Evolutionary conservation across 2,888 invertebrate genomes (phyloP).

Genomic region (Tubulanus polymorphus): DNA sequence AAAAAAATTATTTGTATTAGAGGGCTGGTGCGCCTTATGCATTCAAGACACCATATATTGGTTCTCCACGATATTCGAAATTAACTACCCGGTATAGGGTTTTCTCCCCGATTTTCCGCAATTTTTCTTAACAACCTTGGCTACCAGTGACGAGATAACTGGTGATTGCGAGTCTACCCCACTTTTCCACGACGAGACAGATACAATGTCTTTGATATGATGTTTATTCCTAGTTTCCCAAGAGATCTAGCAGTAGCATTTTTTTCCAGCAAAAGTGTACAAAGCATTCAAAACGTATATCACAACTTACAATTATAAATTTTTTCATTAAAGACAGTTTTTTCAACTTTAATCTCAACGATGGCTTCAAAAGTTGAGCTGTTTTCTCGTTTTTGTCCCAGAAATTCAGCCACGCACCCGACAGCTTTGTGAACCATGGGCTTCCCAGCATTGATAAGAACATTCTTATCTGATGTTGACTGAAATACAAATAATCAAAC

Average conservation of each 20-base stretch:
- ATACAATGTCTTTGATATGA: background rate
- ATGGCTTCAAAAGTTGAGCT: conserved; percentile 66
- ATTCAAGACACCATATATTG: too few species aligned
- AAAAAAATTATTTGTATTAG: too few species aligned
- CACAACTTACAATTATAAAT: background rate
- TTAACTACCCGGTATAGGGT: too few species aligned
- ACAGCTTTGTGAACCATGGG: conserved; percentile 25
- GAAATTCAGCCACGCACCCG: conserved; percentile 61
- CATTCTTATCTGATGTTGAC: background rate
- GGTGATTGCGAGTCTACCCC: too few species aligned
- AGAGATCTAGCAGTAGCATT: conserved; percentile 30
- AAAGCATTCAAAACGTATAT: background rate
- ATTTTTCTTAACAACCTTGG: too few species aligned
- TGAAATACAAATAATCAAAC: background rate
- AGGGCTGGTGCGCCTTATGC: too few species aligned
- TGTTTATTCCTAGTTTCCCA: too few species aligned
- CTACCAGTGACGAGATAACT: too few species aligned
- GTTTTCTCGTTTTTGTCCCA: conserved; percentile 63
- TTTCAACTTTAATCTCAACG: conserved; percentile 73
- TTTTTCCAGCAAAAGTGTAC: conserved; percentile 3
- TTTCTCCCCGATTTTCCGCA: too few species aligned
- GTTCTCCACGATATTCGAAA: too few species aligned
- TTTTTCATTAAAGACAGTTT: conserved; percentile 61
- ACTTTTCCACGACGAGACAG: too few species aligned
- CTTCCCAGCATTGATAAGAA: background rate